Conservation (phyloP, 2,797 vertebrate species). For the Scarus forsteni region DNA sequence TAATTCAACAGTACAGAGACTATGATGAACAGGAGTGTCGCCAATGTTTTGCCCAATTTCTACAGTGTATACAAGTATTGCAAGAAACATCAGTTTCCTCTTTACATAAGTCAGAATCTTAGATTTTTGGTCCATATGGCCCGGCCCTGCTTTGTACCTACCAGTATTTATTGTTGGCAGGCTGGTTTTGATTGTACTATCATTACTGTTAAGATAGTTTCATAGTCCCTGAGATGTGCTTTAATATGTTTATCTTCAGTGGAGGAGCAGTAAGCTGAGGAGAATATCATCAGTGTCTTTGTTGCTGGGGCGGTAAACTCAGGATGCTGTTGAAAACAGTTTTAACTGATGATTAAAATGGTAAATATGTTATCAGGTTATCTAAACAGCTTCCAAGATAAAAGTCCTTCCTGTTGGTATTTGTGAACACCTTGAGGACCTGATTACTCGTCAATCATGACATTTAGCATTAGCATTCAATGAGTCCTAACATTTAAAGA, state of each 20-base stretch:
- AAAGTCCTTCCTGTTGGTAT: neutral
- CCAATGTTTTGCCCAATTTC: too few species aligned
- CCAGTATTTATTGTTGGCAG: neutral
- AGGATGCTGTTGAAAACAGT: neutral
- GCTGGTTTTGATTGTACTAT: neutral
- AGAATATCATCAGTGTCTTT: too few species aligned
- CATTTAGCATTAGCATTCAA: slow-evolving; percentile 12
- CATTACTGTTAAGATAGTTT: neutral
- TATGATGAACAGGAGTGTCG: too few species aligned
- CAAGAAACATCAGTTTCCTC: too few species aligned
- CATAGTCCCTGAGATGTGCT: neutral
- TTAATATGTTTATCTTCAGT: neutral
- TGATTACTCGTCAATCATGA: slow-evolving; percentile 5
- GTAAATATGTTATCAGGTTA: neutral
- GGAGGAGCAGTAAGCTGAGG: too few species aligned
- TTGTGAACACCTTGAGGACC: neutral
- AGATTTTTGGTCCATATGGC: too few species aligned
- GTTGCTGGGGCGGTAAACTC: neutral
- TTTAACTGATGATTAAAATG: slow-evolving; percentile 12
- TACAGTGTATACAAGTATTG: too few species aligned
- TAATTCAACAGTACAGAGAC: too few species aligned
- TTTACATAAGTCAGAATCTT: too few species aligned
- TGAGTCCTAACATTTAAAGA: slow-evolving; percentile 4
- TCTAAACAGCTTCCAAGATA: slow-evolving; percentile 2
- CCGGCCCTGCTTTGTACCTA: too few species aligned